These are phyloP conservation scores for Acyrthosiphon pisum DNA, from an alignment of 1,140 invertebrate species.

Conservation along the genomic window DNA sequence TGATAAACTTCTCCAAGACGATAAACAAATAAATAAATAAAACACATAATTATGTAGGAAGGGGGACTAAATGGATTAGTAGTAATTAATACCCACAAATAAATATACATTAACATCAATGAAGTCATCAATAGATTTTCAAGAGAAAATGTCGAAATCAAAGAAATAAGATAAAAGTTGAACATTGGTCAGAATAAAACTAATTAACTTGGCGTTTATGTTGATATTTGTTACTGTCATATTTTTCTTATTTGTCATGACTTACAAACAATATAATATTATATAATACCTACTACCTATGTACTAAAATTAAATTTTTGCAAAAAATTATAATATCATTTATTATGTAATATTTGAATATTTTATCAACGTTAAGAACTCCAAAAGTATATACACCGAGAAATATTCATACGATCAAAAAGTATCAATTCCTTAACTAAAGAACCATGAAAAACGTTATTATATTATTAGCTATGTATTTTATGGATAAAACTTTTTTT, in stretches of 20 bases:
- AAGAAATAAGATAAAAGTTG: not conserved
- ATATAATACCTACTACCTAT: not conserved
- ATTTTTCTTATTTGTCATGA: not conserved
- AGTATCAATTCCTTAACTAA: not conserved
- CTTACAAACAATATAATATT: not conserved
- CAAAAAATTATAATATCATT: not conserved
- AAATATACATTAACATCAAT: not conserved
- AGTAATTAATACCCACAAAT: not conserved
- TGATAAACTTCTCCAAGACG: not conserved
- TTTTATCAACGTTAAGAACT: no score
- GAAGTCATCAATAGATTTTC: not conserved
- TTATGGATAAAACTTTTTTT: slow-evolving; percentile 10
- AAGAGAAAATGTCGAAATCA: not conserved
- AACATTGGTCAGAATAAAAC: not conserved
- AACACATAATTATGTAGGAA: not conserved
- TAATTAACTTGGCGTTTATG: not conserved
- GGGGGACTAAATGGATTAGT: not conserved
- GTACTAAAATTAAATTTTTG: not conserved
- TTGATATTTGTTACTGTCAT: not conserved
- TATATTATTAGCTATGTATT: not conserved
- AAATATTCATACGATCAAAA: no score
- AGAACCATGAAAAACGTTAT: not conserved
- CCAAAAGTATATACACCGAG: no score
- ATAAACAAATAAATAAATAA: no score
- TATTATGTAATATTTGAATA: no score